phyloP scores from a whole-genome alignment of 2,113 vertebrate genomes.

The Seriola aureovittata region DNA sequence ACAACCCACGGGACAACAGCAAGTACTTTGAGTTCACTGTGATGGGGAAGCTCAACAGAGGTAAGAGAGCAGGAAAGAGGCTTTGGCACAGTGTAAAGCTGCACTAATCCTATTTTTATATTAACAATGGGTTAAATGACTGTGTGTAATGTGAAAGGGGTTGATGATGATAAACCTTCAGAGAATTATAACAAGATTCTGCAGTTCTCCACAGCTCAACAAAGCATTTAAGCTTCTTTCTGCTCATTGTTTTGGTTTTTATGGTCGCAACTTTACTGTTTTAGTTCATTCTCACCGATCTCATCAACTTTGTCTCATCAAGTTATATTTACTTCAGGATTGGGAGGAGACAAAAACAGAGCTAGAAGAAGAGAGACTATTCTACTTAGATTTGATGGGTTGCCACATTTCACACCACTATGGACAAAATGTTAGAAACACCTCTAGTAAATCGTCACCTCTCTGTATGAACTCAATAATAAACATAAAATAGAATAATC shows the following conservation, averaged over 20 bases:
- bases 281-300: neutral
- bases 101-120: neutral
- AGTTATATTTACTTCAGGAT: neutral
- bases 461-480: neutral
- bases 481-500: neutral
- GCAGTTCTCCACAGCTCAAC: neutral
- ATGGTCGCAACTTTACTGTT: neutral
- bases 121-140: neutral
- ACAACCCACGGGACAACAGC: slow-evolving; percentile 91
- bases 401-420: neutral
- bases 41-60: slow-evolving; percentile 95
- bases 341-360: neutral
- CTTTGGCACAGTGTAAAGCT: neutral
- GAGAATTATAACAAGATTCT: neutral
- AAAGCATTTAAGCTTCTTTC: neutral
- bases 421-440: neutral
- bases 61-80: slow-evolving; percentile 79
- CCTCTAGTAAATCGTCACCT: neutral
- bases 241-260: neutral
- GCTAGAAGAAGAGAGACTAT: neutral
- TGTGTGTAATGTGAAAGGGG: neutral
- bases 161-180: neutral
- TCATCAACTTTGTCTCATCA: too few relatives aligned
- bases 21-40: slow-evolving; percentile 97
- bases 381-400: neutral